Conservation (phyloP, 2,888 invertebrate species). For the Drosophila neotestacea region DNA sequence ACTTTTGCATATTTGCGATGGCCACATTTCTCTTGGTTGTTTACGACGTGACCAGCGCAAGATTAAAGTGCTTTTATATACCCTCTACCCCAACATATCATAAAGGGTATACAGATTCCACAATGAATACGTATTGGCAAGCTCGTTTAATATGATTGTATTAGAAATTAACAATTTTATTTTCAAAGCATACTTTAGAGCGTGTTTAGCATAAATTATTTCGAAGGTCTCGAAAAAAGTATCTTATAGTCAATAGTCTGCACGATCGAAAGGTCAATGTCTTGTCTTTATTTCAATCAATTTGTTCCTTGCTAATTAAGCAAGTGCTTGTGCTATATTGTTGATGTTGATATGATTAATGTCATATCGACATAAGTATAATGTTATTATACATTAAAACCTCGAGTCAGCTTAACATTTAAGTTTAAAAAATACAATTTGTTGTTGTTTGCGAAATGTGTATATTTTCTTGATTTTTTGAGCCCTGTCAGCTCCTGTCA, state of each 20-base stretch:
- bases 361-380: too few species aligned
- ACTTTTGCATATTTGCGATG: conserved; percentile 61
- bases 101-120: conserved; percentile 31
- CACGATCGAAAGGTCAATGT: not conserved
- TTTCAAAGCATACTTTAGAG: conserved; percentile 40
- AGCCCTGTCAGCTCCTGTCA: conserved; percentile 7
- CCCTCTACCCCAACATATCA: conserved; percentile 22
- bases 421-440: not conserved
- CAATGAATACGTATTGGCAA: not conserved
- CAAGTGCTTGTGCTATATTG: too few species aligned
- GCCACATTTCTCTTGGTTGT: conserved; percentile 53
- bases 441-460: conserved; percentile 9
- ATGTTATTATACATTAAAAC: too few species aligned
- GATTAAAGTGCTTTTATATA: conserved; percentile 56
- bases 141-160: not conserved
- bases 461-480: not conserved
- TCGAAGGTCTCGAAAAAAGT: not conserved
- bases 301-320: not conserved
- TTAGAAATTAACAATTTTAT: not conserved
- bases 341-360: too few species aligned
- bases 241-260: conserved; percentile 4
- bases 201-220: not conserved
- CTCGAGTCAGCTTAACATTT: too few species aligned
- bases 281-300: conserved; percentile 8
- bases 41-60: conserved; percentile 49